Percentiles rank a stretch among this genome's conserved stretches.
Evolutionary conservation across 2,888 invertebrate species (phyloP).

Genomic region (Aproaerema taeniolella): DNA sequence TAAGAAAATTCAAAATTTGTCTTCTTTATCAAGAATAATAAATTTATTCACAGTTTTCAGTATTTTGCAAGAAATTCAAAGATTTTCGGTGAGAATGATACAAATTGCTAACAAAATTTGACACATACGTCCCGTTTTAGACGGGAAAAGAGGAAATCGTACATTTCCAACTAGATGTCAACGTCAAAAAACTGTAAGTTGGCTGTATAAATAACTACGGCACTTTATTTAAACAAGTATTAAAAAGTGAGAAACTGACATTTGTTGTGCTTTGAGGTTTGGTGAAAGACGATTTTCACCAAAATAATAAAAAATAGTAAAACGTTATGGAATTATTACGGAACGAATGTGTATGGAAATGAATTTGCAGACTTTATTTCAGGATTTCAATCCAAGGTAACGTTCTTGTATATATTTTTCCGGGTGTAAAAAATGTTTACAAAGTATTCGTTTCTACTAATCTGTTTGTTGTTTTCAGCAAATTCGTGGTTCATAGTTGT

Average conservation of each 20-base stretch:
- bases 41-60: background rate
- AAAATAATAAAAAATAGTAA: slow-evolving; percentile 27
- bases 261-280: slow-evolving; percentile 7
- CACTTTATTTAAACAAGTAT: background rate
- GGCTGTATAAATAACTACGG: background rate
- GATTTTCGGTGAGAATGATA: too few relatives aligned
- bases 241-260: slow-evolving; percentile 11
- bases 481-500: slow-evolving; percentile 97
- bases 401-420: slow-evolving; percentile 1
- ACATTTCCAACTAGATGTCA: too few relatives aligned
- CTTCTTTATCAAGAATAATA: too few relatives aligned
- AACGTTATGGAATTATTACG: slow-evolving; percentile 36
- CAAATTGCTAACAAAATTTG: too few relatives aligned
- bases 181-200: too few relatives aligned
- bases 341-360: slow-evolving; percentile 78
- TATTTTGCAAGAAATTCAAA: background rate
- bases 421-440: background rate
- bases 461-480: slow-evolving; percentile 78
- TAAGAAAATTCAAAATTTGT: slow-evolving; percentile 1
- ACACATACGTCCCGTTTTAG: slow-evolving; percentile 2
- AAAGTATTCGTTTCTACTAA: background rate
- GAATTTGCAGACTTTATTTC: slow-evolving; percentile 93
- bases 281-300: slow-evolving; percentile 19
- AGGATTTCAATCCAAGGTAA: slow-evolving; percentile 95
- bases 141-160: too few relatives aligned